Base-by-base conservation (phyloP, 2,888 invertebrate species). In the Anoplius nigerrimus region DNA sequence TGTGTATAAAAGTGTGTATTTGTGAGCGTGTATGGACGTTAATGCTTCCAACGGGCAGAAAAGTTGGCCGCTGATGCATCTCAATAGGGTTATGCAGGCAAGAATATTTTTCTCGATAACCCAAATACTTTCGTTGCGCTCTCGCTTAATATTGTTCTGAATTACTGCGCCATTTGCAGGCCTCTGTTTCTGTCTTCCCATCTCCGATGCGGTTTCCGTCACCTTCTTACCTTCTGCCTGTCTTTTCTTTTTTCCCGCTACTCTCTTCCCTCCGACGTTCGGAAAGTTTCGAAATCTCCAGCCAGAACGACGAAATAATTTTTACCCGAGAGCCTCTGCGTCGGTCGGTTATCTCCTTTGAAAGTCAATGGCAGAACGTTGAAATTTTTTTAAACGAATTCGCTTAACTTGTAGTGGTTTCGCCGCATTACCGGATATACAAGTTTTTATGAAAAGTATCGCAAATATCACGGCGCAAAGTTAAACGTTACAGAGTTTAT, bases 41-140 rank as follows among this genome's bases (percentile, higher is more conserved):
- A 42, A 60, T 24, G 42, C 34, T 20, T 34, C 15, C 51, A 52
- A 24, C 52, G 20, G 21, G 34, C n/a, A 15, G 60, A 27, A 52
- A 60, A 60, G 52, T 60, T 60, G 20, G 52, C 24, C 52, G 21
- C 21, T 15, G 3, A 16, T 15, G n/a, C 21, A n/a, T 2, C 21
- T 13, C 22, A n/a, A 15, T 20, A 22, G 34, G 4, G 11, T 6
- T 34, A 34, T 34, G 34, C 34, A 6, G 34, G 34, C 6, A 34
- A 34, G 34, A 34, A 34, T 20, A 34, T 34, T 6, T 46, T 27
- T 27, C n/a, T 2, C 48, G 27, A 48, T 20, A 62, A 55, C 46
- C 34, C 15, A 18, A 62, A 55, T 62, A 46, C 62, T 45, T 54
- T 55, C 45, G 15, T 15, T 43, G 54, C 27, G 20, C 18, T 15